These are phyloP conservation scores for Pammene fasciana DNA, from an alignment of 2,888 invertebrate species.

Conservation along the genomic window DNA sequence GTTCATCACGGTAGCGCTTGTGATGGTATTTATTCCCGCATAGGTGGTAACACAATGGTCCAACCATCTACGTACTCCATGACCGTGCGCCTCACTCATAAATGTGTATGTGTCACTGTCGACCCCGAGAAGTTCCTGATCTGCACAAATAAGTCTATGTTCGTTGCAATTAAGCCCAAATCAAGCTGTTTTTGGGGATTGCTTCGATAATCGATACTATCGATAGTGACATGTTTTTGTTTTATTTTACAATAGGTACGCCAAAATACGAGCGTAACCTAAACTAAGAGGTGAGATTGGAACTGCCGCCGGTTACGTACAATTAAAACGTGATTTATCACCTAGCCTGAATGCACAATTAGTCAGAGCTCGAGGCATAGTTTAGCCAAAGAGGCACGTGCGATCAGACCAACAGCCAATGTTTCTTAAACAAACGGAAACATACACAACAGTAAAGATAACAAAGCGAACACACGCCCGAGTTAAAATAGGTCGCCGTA, in stretches of 20 bases:
- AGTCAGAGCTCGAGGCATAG: conserved; percentile 58
- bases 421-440: conserved; percentile 75
- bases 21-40: no score
- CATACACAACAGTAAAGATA: conserved; percentile 60
- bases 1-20: no score
- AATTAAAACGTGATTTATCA: conserved; percentile 47
- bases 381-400: conserved; percentile 76
- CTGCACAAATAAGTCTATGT: no score
- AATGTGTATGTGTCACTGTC: no score
- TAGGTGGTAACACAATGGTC: no score
- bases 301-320: conserved; percentile 26
- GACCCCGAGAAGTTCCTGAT: no score
- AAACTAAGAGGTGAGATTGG: neutral
- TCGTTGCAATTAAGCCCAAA: no score
- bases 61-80: no score
- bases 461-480: conserved; percentile 56
- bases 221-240: neutral
- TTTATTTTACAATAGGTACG: neutral
- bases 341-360: conserved; percentile 49
- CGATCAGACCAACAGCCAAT: conserved; percentile 64
- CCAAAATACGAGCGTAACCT: neutral
- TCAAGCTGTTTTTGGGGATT: neutral
- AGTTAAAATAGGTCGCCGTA: conserved; percentile 55
- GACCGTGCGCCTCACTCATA: no score
- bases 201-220: neutral